phyloP scores from a whole-genome alignment of 2,113 vertebrate genomes.

The Hucho hucho region DNA sequence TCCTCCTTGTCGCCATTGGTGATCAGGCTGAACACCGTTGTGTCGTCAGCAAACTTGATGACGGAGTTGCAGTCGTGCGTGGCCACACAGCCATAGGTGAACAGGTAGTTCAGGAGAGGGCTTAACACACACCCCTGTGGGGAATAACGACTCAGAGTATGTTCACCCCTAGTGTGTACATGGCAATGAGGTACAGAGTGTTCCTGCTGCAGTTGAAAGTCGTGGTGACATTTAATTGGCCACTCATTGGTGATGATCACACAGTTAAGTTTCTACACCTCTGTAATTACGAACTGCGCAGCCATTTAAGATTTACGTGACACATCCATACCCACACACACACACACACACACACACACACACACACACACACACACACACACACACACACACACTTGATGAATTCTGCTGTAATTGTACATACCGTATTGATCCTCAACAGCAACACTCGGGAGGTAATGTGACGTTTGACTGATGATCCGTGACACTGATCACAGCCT shows the following conservation, averaged over 20 bases:
- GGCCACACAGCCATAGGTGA: too few species aligned
- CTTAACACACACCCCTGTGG: too few species aligned
- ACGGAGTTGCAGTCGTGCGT: too few species aligned
- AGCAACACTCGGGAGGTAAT: background rate
- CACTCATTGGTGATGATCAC: slow-evolving; percentile 15
- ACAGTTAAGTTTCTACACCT: slow-evolving; percentile 18
- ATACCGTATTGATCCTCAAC: background rate
- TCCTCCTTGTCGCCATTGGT: too few species aligned
- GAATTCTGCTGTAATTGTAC: background rate
- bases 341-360: background rate
- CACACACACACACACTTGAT: background rate
- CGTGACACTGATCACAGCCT: background rate
- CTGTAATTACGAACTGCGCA: slow-evolving; percentile 4
- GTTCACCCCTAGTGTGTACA: too few species aligned
- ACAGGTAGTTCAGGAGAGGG: too few species aligned
- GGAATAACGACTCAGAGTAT: too few species aligned
- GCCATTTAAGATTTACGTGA: background rate
- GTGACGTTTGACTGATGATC: background rate
- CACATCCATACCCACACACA: background rate
- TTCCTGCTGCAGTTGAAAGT: slow-evolving; percentile 22
- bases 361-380: background rate
- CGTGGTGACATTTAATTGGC: slow-evolving; percentile 21
- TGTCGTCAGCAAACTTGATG: too few species aligned
- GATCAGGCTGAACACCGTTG: too few species aligned
- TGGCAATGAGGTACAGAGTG: slow-evolving; percentile 5